Conservation (phyloP, 2,888 invertebrate genomes). For the Xanthorhoe designata region DNA sequence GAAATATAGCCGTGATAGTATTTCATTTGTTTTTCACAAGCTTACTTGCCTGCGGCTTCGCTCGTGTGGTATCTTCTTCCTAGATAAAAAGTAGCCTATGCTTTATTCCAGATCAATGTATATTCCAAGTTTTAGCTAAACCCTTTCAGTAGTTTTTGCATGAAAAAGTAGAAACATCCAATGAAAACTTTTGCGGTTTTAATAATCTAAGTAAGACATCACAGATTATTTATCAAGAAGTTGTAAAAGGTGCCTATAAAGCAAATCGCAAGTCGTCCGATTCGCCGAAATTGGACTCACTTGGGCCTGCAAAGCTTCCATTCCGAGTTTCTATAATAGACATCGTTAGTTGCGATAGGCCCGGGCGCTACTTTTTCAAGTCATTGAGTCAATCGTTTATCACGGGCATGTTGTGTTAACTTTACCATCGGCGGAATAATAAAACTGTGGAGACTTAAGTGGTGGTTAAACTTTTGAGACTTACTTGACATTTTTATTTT, state of each 20-base stretch:
- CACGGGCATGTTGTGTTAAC: conserved; percentile 83
- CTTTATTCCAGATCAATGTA: too few relatives aligned
- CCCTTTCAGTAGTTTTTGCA: too few relatives aligned
- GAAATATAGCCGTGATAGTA: too few relatives aligned
- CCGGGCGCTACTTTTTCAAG: conserved; percentile 83
- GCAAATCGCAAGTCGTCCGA: conserved; percentile 52
- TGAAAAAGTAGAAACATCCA: too few relatives aligned
- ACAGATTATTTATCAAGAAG: too few relatives aligned
- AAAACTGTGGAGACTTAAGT: conserved; percentile 52
- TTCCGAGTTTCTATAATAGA: conserved; percentile 66
- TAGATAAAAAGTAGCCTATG: too few relatives aligned
- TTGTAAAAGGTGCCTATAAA: conserved; percentile 15
- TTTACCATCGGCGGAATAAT: conserved; percentile 63
- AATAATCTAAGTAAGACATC: too few relatives aligned
- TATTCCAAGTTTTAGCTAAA: too few relatives aligned
- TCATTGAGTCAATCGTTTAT: conserved; percentile 85
- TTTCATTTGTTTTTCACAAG: too few relatives aligned
- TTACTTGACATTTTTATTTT: not conserved
- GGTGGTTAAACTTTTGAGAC: not conserved
- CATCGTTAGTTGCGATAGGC: conserved; percentile 78
- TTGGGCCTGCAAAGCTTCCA: conserved; percentile 33
- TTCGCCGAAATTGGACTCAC: conserved; percentile 61
- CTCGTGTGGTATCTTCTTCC: too few relatives aligned
- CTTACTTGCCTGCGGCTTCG: too few relatives aligned
- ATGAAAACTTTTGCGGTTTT: too few relatives aligned